A percentile compares a stretch with the other conserved stretches of the same genome.
phyloP scores from a whole-genome alignment of 2,797 vertebrate genomes.

The Hephaestus fuliginosus region DNA sequence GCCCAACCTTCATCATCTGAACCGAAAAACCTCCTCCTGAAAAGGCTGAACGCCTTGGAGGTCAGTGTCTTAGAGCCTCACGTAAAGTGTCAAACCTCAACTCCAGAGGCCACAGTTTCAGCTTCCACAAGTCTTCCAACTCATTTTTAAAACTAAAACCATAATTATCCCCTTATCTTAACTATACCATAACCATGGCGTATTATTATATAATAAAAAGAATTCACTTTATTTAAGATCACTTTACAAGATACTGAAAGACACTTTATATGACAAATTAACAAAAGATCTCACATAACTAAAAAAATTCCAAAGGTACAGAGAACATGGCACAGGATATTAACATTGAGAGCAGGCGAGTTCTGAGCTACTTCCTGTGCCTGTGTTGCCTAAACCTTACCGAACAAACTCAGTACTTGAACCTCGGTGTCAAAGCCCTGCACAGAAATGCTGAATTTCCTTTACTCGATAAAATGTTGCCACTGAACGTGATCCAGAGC shows the following conservation, averaged over 20 bases:
- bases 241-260: neutral
- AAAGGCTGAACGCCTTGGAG: conserved; percentile 1
- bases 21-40: neutral
- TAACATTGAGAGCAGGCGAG: neutral
- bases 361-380: neutral
- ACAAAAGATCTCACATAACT: neutral
- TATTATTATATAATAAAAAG: neutral
- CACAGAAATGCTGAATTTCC: neutral
- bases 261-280: neutral
- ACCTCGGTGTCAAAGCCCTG: neutral
- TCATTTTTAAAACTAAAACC: no score
- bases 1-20: neutral
- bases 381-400: neutral
- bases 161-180: no score
- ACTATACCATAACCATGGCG: neutral
- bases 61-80: no score
- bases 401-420: neutral
- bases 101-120: no score
- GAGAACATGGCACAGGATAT: neutral
- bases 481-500: conserved; percentile 5
- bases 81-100: no score
- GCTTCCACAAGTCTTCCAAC: no score
- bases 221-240: neutral
- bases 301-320: neutral
- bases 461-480: neutral